These are phyloP conservation scores for Troglohyphantes excavatus DNA, from an alignment of 2,888 invertebrate species.

Conservation along the genomic window DNA sequence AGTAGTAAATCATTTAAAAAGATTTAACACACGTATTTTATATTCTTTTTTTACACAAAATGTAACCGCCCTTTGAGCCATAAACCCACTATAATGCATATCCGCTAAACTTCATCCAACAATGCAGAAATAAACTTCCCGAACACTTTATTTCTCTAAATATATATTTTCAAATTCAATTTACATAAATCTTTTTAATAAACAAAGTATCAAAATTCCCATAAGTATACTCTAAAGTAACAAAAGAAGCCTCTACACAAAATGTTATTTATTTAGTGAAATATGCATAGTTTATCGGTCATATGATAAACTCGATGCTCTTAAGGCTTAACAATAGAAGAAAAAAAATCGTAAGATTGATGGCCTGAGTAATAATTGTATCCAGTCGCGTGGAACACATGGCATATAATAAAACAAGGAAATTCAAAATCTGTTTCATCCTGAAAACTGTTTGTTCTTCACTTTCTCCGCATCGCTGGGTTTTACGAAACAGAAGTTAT, in stretches of 20 bases:
- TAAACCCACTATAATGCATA: too few species aligned
- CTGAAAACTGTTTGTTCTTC: constrained; percentile 60
- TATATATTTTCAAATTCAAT: background rate
- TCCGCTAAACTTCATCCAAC: too few species aligned
- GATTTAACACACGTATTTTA: too few species aligned
- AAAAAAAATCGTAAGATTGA: constrained; percentile 54
- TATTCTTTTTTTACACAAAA: too few species aligned
- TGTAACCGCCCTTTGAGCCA: too few species aligned
- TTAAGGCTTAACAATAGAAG: constrained; percentile 48
- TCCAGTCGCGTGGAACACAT: constrained; percentile 51
- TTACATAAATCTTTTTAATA: background rate
- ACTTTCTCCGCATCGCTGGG: constrained; percentile 57
- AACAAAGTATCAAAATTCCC: background rate
- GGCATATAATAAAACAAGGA: constrained; percentile 53
- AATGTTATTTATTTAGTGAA: constrained; percentile 53
- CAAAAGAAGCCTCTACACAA: constrained; percentile 27
- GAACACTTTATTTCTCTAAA: background rate
- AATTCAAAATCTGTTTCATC: constrained; percentile 65
- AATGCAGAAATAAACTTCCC: too few species aligned
- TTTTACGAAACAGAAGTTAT: constrained; percentile 67
- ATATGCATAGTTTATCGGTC: constrained; percentile 54
- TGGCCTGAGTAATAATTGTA: constrained; percentile 65
- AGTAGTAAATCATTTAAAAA: too few species aligned
- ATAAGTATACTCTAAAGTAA: background rate
- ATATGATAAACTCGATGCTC: constrained; percentile 59